Base-by-base conservation (phyloP, 2,888 invertebrate species). In the Nymphalis c-album region DNA sequence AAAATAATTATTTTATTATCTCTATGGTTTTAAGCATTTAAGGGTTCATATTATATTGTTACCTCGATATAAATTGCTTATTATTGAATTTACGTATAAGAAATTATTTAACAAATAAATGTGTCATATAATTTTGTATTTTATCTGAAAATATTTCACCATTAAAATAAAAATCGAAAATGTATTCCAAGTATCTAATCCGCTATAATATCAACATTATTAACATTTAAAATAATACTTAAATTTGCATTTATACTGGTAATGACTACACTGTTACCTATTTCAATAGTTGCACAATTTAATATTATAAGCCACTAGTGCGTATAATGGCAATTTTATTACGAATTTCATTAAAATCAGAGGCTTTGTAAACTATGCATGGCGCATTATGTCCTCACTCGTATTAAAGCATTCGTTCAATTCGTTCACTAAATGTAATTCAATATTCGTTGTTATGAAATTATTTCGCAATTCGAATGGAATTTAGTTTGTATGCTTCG, bases 331-430 rank as follows among this genome's bases (percentile, higher is more conserved):
- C 60, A 55, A 67, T 70, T 70, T 70, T 70, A 70, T 68, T 63
- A 69, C 63, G 63, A 66, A 70, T 69, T 71, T 67, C 63, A 69
- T 69, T 68, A 67, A 64, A 71, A 64, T 71, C 69, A 51, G 60
- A 57, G 67, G 71, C 69, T 71, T 69, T 66, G 68, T 73, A 71
- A 73, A 73, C 71, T 71, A 73, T 69, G 63, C 66, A 62, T 57
- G 68, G 66, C 68, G 67, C 69, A 66, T 69, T 71, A 69, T 64
- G 67, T 65, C 47, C 64, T 62, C 66, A 67, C 67, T 67, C 69
- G 47, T 66, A 68, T 63, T 63, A 60, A 60, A 64, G 61, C 67
- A 55, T 67, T 40, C 40, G 40, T 40, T 40, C 40, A 67, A 64
- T 70, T 72, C 64, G 71, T 57, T 63, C 61, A 60, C 63, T 60